These are phyloP conservation scores for Hydropsyche betteni DNA, from an alignment of 2,888 invertebrate species.

Conservation along the genomic window DNA sequence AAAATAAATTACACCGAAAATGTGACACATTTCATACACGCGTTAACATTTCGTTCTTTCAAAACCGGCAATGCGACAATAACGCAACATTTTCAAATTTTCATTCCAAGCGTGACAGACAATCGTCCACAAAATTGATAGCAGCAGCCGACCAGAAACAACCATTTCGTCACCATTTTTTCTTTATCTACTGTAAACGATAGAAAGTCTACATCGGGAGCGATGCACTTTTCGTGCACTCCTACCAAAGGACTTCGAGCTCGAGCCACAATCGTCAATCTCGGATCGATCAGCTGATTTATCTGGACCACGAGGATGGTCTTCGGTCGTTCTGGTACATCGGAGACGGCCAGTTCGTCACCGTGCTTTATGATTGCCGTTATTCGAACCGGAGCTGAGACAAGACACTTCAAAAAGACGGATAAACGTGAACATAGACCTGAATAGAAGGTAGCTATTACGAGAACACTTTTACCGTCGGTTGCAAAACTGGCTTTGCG, in stretches of 20 bases:
- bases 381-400: slow-evolving; percentile 23
- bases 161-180: no score
- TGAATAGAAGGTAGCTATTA: slow-evolving; percentile 30
- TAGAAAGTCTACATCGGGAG: no score
- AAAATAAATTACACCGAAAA: no score
- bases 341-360: neutral
- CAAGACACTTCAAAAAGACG: neutral
- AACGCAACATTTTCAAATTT: no score
- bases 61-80: no score
- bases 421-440: slow-evolving; percentile 4
- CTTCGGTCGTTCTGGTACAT: neutral
- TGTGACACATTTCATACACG: no score
- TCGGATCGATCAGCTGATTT: neutral
- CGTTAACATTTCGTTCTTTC: no score
- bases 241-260: neutral
- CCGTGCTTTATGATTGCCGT: slow-evolving; percentile 15
- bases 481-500: slow-evolving; percentile 36
- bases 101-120: no score
- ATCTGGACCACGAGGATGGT: slow-evolving; percentile 13
- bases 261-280: neutral
- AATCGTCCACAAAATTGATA: no score
- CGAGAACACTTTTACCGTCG: slow-evolving; percentile 38
- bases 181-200: no score
- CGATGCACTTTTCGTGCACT: no score
- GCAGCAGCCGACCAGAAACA: no score